Percentiles rank a stretch among this genome's conserved stretches.
Conservation (phyloP, 2,888 invertebrate genomes). For the Arctia plantaginis region DNA sequence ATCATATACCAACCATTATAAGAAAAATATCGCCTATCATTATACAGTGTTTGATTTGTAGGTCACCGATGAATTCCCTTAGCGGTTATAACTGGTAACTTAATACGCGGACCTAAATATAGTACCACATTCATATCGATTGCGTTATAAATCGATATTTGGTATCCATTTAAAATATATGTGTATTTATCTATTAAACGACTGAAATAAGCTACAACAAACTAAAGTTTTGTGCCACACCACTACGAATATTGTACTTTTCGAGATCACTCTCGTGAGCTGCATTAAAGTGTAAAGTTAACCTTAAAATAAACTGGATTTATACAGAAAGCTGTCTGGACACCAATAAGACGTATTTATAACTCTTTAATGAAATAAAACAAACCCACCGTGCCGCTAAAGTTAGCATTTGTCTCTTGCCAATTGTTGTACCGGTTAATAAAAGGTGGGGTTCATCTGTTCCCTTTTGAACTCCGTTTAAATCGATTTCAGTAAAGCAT, state of each 20-base stretch:
- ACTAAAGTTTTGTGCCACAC: neutral
- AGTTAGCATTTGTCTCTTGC: constrained; percentile 50
- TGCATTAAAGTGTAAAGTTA: constrained; percentile 30
- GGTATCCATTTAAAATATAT: constrained; percentile 19
- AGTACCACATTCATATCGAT: constrained; percentile 52
- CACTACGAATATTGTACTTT: neutral
- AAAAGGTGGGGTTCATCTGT: constrained; percentile 38
- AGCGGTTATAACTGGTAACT: constrained; percentile 57
- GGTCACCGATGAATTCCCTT: constrained; percentile 54
- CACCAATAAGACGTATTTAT: constrained; percentile 53
- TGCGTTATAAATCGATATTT: constrained; percentile 49
- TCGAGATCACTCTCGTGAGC: constrained; percentile 19
- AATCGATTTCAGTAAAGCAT: constrained; percentile 16
- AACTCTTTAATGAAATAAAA: constrained; percentile 51
- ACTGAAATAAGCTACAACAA: neutral
- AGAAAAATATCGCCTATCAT: constrained; percentile 41
- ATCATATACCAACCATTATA: constrained; percentile 10
- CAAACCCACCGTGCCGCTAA: constrained; percentile 38
- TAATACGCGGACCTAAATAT: constrained; percentile 56
- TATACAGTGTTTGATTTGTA: constrained; percentile 51
- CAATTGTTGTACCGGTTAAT: constrained; percentile 42
- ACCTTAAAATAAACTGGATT: constrained; percentile 51
- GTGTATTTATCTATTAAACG: neutral
- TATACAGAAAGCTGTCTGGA: constrained; percentile 48
- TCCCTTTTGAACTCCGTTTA: constrained; percentile 7